Conservation (phyloP, 35 echinoderm and acorn worm species). For the Lytechinus pictus region DNA sequence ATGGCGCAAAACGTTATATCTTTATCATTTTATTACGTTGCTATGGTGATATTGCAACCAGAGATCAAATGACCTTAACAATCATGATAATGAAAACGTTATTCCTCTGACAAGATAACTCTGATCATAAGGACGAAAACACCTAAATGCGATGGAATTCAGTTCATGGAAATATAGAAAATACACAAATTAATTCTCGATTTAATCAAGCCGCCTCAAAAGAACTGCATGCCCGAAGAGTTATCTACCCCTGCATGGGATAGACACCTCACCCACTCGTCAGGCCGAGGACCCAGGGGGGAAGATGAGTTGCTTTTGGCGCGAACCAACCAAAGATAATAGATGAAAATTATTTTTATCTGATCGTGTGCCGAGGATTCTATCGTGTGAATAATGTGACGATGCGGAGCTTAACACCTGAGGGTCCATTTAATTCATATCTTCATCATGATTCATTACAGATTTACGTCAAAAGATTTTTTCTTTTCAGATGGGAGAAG, state of each 20-base stretch:
- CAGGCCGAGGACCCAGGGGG: neutral
- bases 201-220: neutral
- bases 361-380: neutral
- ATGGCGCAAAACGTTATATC: neutral
- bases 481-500: neutral
- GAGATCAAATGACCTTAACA: neutral
- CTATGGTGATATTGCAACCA: neutral
- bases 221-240: neutral
- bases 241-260: neutral
- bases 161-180: neutral
- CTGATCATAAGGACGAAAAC: neutral
- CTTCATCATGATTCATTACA: conserved; percentile 19
- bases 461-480: conserved; percentile 19
- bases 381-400: neutral
- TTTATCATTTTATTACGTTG: neutral
- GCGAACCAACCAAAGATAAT: neutral
- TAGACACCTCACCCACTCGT: neutral
- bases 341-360: conserved; percentile 7
- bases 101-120: neutral
- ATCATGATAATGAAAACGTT: neutral
- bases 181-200: neutral
- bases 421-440: neutral
- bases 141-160: conserved; percentile 1
- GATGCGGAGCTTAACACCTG: neutral
- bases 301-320: neutral